A percentile compares a stretch with the other conserved stretches of the same genome.
Conservation (phyloP, 2,888 invertebrate species). For the Lycaena phlaeas region DNA sequence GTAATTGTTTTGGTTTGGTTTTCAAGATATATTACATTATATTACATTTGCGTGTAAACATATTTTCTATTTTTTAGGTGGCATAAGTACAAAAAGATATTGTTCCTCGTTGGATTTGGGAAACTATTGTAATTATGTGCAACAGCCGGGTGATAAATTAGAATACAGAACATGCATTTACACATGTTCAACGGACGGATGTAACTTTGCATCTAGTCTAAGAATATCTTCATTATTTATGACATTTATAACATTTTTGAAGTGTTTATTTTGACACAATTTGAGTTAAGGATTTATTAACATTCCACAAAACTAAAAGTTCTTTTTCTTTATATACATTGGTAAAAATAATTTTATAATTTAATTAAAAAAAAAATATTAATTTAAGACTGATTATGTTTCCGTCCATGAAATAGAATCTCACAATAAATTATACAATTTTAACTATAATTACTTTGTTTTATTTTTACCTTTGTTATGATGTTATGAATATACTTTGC, state of each 20-base stretch:
- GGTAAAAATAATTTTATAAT: no score
- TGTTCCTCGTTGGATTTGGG: slow-evolving; percentile 91
- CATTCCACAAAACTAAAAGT: background rate
- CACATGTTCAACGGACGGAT: slow-evolving; percentile 87
- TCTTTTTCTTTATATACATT: no score
- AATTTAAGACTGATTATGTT: slow-evolving; percentile 1
- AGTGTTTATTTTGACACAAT: slow-evolving; percentile 16
- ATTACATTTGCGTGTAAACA: background rate
- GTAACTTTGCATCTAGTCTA: slow-evolving; percentile 75
- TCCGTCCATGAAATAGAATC: no score
- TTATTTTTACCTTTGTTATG: no score
- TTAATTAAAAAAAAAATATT: no score
- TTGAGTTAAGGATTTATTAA: background rate
- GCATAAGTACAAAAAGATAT: slow-evolving; percentile 89
- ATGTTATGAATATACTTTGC: no score
- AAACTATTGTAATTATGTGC: slow-evolving; percentile 91
- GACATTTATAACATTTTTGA: slow-evolving; percentile 12
- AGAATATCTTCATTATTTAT: slow-evolving; percentile 28
- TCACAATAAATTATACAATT: no score
- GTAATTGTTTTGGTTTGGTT: background rate
- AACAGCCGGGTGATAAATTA: slow-evolving; percentile 87
- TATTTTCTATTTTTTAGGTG: slow-evolving; percentile 73
- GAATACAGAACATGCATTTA: slow-evolving; percentile 90
- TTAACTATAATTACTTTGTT: no score
- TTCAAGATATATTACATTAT: background rate